A percentile compares a stretch with the other conserved stretches of the same genome.
Conservation (phyloP, 2,797 vertebrate species). For the Momotus momota region DNA sequence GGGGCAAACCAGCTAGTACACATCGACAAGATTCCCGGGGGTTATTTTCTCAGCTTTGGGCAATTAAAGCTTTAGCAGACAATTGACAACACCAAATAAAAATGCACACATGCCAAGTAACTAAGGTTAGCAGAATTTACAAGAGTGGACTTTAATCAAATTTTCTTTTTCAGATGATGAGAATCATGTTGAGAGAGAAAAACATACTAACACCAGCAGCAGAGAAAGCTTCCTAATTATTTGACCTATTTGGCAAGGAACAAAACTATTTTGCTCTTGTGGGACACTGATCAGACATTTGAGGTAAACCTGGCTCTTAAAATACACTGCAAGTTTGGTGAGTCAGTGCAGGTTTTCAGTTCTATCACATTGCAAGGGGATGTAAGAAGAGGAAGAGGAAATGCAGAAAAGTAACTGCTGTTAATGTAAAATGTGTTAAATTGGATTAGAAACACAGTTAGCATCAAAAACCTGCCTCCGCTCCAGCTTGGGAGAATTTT, state of each 20-base stretch:
- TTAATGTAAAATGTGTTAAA: background rate
- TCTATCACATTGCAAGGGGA: accelerated
- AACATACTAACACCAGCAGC: background rate
- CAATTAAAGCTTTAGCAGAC: background rate
- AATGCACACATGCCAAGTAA: background rate
- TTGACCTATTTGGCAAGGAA: background rate
- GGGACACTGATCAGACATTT: background rate
- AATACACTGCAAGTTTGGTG: background rate
- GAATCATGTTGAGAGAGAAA: background rate
- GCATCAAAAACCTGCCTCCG: background rate
- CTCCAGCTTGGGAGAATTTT: background rate
- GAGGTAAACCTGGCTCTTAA: background rate
- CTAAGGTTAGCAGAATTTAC: background rate
- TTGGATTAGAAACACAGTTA: background rate
- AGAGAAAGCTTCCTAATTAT: background rate
- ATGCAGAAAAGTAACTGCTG: background rate
- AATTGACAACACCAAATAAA: background rate
- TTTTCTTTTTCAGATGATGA: background rate
- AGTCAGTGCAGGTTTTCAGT: background rate
- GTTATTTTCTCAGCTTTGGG: background rate
- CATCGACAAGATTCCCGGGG: background rate
- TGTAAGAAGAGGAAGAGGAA: background rate
- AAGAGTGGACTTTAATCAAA: background rate
- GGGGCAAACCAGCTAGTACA: background rate
- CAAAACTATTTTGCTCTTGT: background rate